Evolutionary conservation across 2,113 vertebrate species (phyloP), one percentile per base, ranked within the genome.

Genomic region (Pteruthius melanotis): DNA sequence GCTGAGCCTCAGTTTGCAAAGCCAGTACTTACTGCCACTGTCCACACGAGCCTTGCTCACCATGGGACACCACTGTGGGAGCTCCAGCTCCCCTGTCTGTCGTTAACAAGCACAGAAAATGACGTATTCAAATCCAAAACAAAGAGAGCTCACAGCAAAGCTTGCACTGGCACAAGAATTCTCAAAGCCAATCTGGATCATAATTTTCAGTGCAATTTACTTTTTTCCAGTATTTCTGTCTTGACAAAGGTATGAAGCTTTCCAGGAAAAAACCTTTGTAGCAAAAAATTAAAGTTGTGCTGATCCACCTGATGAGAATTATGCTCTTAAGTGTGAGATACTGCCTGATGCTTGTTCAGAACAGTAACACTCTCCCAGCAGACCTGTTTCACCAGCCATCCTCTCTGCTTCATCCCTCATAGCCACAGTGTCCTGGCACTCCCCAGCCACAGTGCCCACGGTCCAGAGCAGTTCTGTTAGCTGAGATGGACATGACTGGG

Each of bases 361-460:
- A 18, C 21, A 78, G 52, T 4, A 18, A 19, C 4, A 5, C 24
- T 9, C 26, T 39, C 79, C 23, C 13, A 2, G 70, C 53, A 69
- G 71, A 76, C 5, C 54, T 30, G 50, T n/a, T 57, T 24, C 39
- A 21, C 31, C 64, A 83, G 54, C 60, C 33, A 24, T 31, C 40
- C 71, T 76, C 28, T n/a, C 52, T 68, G 60, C 72, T 72, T 63
- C 57, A 61, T 74, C 39, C 26, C 35, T 18, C 72, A 39, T 27
- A 40, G 33, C 53, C 75, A 45, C 83, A 52, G 50, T 7, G 56
- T 49, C 75, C 44, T 1, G 6, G 56, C 74, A 49, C 47, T 61
- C 8, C 8, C 60, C 45, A 31, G 7, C 26, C 9, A 27, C 76
- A 16, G 44, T 4, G 3, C 24, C 21, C 39, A 4, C 0, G 0